Evolutionary conservation across 2,888 invertebrate species (phyloP), one percentile per base, ranked within the genome.

Genomic region (Noctuana brunneofusca): DNA sequence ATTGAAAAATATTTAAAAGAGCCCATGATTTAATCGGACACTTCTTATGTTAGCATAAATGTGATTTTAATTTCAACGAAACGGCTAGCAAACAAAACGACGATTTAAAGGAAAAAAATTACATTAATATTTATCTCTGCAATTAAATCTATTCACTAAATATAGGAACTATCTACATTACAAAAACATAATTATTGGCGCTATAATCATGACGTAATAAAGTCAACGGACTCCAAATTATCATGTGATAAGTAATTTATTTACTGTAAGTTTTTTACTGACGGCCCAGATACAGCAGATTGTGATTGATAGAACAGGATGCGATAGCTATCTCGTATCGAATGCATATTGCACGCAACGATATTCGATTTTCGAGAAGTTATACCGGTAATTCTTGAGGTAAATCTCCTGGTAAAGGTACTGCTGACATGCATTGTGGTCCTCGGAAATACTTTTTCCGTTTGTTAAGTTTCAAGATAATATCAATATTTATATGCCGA

Each of bases 221-320:
- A 74, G 81, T 81, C 78, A 76, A 73, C 73, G 79, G 68, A 77
- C 80, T 78, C 72, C 68, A 68, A 77, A 80, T 79, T 76, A 78
- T 75, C 75, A 73, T 69, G 72, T 76, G 71, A 73, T 72, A 71
- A 55, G 55, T 50, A 43, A 57, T 49, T 57, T 57, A 57, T 57
- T 57, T 38, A 58, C 52, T 52, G 41, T 56, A 63, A 69, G 68
- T 74, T 75, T 78, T 18, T 75, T 75, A 65, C 66, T 65, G 62
- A 58, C 73, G 75, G 75, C 78, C 76, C 74, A 76, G 75, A 76
- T 80, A 74, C 70, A 68, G 58, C 66, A 65, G 63, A 64, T 64
- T 41, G 69, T 78, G 78, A 78, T 78, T 74, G 76, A 79, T 78
- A 74, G 72, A 73, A 69, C 76, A 79, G 75, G 75, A 80, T 75